Conservation (phyloP, 2,113 vertebrate genomes). For the Glaucomys volans region DNA sequence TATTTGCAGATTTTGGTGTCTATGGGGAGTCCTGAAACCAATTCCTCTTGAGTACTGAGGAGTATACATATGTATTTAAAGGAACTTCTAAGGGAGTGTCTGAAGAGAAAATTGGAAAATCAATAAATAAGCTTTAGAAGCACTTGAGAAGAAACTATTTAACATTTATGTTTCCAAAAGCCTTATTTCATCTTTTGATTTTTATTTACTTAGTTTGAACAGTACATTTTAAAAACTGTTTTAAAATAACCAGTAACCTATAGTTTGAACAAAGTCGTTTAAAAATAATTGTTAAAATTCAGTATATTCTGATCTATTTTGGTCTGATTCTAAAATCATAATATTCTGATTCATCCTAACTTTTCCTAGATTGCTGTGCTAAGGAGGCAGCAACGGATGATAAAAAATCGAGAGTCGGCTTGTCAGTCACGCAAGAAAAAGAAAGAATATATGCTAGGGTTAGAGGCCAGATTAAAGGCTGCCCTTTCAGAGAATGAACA, state of each 20-base stretch:
- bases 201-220: not conserved
- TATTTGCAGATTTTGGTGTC: not conserved
- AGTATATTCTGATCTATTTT: not conserved
- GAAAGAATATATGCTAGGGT: conserved; percentile 94
- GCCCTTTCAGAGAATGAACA: conserved; percentile 93
- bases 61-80: not conserved
- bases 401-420: conserved; percentile 97
- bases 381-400: conserved; percentile 96
- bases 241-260: not conserved
- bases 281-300: not conserved
- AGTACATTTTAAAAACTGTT: not conserved
- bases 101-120: not conserved
- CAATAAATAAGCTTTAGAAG: conserved; percentile 3
- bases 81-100: not conserved
- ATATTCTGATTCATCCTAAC: not conserved
- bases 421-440: conserved; percentile 97
- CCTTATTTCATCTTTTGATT: not conserved
- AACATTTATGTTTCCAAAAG: not conserved
- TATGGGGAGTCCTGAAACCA: not conserved
- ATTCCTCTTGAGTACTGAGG: not conserved
- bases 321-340: not conserved
- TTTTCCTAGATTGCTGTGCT: conserved; percentile 89
- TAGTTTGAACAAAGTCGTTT: conserved; percentile 20
- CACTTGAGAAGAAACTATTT: not conserved
- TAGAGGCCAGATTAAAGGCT: conserved; percentile 92